A percentile compares a stretch with the other conserved stretches of the same genome.
Evolutionary conservation across 2,113 vertebrate genomes (phyloP).

Genomic region (mouse (Mus musculus)): GRCm39 chr6:43836001-43836500

Average conservation of each 20-base stretch:
- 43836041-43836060: too few species aligned
- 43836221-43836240: not conserved
- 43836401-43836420: not conserved
- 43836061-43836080: not conserved
- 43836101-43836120: constrained; percentile 15
- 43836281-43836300: not conserved
- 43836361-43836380: not conserved
- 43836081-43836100: not conserved
- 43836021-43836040: not conserved
- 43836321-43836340: not conserved
- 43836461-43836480: not conserved
- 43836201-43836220: constrained; percentile 7
- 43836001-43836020: not conserved
- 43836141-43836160: not conserved
- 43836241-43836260: not conserved
- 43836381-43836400: not conserved
- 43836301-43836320: not conserved
- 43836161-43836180: constrained; percentile 5
- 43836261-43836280: not conserved
- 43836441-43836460: not conserved
- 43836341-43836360: not conserved
- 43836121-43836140: not conserved
- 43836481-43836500: not conserved
- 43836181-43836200: not conserved
- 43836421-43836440: not conserved